Conservation (phyloP, 2,113 vertebrate species). For the Hipposideros armiger region DNA sequence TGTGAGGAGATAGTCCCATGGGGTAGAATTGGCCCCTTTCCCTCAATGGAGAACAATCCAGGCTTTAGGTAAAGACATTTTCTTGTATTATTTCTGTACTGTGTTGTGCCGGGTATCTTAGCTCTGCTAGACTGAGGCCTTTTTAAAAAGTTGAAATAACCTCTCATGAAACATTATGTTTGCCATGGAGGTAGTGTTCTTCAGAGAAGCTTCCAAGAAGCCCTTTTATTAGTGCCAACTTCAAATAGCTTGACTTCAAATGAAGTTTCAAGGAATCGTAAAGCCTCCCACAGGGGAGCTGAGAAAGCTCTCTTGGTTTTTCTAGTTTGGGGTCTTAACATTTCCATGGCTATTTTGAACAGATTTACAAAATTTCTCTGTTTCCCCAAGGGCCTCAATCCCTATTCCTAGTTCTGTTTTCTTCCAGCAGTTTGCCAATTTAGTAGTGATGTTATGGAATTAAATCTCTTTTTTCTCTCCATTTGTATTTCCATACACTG, state of each 20-base stretch:
- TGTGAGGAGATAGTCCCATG: neutral
- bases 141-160: constrained; percentile 47
- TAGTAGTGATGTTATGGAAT: constrained; percentile 17
- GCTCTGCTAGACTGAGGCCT: neutral
- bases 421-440: neutral
- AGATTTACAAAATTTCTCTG: constrained; percentile 1
- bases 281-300: neutral
- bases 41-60: neutral
- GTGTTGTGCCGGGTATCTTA: neutral
- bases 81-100: constrained; percentile 39
- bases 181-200: constrained; percentile 8
- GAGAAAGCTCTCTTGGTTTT: neutral
- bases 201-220: constrained; percentile 40
- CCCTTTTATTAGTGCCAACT: constrained; percentile 38
- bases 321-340: neutral
- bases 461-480: neutral
- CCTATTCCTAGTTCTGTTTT: neutral
- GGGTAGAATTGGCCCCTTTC: neutral
- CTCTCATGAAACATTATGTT: constrained; percentile 12
- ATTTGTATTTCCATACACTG: neutral
- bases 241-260: constrained; percentile 38
- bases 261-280: constrained; percentile 61
- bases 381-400: constrained; percentile 1
- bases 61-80: constrained; percentile 32
- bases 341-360: constrained; percentile 10